Conservation (phyloP, 35 echinoderm and acorn worm species). For the Heliocidaris erythrogramma region DNA sequence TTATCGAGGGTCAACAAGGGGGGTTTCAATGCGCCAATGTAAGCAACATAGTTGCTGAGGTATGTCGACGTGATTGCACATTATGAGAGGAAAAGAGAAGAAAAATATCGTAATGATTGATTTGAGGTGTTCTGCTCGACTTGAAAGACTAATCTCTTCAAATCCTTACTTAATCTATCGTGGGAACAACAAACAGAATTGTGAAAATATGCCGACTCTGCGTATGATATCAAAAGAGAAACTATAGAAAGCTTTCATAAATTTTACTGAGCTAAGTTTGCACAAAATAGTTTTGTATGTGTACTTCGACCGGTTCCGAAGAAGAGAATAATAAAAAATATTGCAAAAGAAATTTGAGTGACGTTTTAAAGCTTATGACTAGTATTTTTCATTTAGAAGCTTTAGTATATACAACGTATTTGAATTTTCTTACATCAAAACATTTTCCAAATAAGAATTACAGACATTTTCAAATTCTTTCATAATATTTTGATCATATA, state of each 20-base stretch:
- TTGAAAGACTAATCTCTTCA: not conserved
- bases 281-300: not conserved
- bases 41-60: not conserved
- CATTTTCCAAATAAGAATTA: too few relatives aligned
- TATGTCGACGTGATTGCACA: not conserved
- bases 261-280: not conserved
- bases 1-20: not conserved
- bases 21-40: not conserved
- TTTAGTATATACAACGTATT: too few relatives aligned
- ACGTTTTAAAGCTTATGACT: not conserved
- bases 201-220: not conserved
- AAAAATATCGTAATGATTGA: not conserved
- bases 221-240: not conserved
- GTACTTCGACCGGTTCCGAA: not conserved
- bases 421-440: too few relatives aligned
- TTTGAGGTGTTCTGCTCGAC: not conserved
- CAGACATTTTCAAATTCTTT: too few relatives aligned
- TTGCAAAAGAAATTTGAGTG: not conserved
- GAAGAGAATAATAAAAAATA: not conserved
- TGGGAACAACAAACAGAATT: conserved; percentile 37
- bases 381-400: not conserved
- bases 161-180: conserved; percentile 21
- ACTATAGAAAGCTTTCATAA: not conserved
- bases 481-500: too few relatives aligned
- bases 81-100: not conserved